Conservation (phyloP, 2,888 invertebrate species). For the Agrotis exclamationis region DNA sequence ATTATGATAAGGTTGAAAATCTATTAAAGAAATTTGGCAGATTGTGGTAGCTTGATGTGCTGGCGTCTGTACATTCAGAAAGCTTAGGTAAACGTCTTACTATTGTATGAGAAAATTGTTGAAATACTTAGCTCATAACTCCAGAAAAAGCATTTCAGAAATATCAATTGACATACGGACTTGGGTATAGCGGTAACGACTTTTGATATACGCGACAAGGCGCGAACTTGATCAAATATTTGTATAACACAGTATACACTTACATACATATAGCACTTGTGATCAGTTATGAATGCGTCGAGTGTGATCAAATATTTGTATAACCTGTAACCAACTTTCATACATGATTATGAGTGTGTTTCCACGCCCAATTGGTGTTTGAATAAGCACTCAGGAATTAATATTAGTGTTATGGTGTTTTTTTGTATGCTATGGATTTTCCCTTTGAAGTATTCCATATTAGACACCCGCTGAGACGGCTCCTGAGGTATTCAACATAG, state of each 20-base stretch:
- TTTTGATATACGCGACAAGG: not conserved
- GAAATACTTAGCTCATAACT: too few relatives aligned
- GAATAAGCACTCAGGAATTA: not conserved
- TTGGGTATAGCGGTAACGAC: not conserved
- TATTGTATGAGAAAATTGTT: too few relatives aligned
- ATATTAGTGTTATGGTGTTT: not conserved
- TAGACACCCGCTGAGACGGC: too few relatives aligned
- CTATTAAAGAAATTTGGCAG: too few relatives aligned
- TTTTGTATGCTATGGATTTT: too few relatives aligned
- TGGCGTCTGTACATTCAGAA: too few relatives aligned
- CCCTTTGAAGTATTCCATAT: too few relatives aligned
- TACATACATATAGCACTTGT: not conserved
- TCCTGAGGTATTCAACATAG: too few relatives aligned
- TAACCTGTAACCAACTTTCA: not conserved
- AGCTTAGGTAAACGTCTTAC: too few relatives aligned
- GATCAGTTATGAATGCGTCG: slow-evolving; percentile 1
- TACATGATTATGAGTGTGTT: slow-evolving; percentile 4
- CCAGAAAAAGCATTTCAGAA: too few relatives aligned
- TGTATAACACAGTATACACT: not conserved
- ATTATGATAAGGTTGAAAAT: too few relatives aligned
- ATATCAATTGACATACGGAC: not conserved
- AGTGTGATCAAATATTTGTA: slow-evolving; percentile 3
- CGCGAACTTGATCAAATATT: slow-evolving; percentile 4
- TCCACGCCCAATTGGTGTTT: not conserved
- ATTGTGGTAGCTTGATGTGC: too few relatives aligned